Evolutionary conservation across 2,113 vertebrate species (phyloP), one percentile per base, ranked within the genome.

Genomic region (Chaetura pelagica): DNA sequence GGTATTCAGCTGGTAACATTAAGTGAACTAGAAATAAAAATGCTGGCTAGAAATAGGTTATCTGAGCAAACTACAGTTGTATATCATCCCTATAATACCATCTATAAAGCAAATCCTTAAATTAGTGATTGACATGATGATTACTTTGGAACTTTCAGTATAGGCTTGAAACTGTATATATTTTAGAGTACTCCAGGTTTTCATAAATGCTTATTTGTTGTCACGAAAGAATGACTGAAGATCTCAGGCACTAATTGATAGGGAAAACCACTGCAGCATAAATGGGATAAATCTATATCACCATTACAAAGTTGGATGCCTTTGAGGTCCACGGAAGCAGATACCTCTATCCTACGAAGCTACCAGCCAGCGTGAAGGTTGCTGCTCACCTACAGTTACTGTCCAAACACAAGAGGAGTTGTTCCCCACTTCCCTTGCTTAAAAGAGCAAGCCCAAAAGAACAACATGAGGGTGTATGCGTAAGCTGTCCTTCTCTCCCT

Each of bases 21-120:
- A 66, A 87, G 38, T 79, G 30, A 81, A 34, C 49, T 75, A 71
- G 81, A 52, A 62, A 44, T 89, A 68, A 91, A 84, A 85, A 27
- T 68, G 59, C 89, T 97, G 95, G 69, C 92, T 94, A 77, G 89
- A 92, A 71, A 69, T 88, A 89, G 94, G 71, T 95, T 94, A 87
- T 35, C 8, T 32, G 64, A 88, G 67, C 85, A 73, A 44, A 34
- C 26, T 68, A 34, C 29, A 52, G 73, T 32, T 89, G 35, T 77
- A 42, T 82, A 86, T 96, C 91, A 84, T 81, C 49, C 79, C 82
- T 90, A 54, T 91, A 94, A 94, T 77, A 80, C 69, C 3, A 64
- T 73, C 84, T 96, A 59, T 92, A 96, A 95, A 94, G 96, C 63
- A 96, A 92, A 93, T 59, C 67, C 84, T 90, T 84, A 84, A 95